A percentile compares a stretch with the other conserved stretches of the same genome.
These are phyloP conservation scores for Netelia fuscicornis DNA, from an alignment of 2,888 invertebrate species.

Conservation along the genomic window DNA sequence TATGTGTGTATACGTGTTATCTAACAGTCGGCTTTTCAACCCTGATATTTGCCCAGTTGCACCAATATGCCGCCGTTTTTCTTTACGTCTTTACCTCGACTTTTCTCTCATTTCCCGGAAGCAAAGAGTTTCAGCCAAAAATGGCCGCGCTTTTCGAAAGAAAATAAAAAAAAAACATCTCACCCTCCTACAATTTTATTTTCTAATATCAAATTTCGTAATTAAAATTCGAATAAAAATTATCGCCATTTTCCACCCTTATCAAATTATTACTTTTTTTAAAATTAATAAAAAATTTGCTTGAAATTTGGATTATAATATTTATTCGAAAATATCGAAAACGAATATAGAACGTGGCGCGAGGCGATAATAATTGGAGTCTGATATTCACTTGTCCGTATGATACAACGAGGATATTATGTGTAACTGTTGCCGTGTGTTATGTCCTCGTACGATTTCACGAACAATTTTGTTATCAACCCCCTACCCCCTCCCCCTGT, in stretches of 20 bases:
- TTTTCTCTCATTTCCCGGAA: slow-evolving; percentile 46
- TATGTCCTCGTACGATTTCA: slow-evolving; percentile 40
- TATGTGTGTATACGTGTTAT: slow-evolving; percentile 49
- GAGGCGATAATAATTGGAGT: slow-evolving; percentile 45
- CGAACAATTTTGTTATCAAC: slow-evolving; percentile 58
- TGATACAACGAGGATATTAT: slow-evolving; percentile 16
- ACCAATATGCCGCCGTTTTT: slow-evolving; percentile 66
- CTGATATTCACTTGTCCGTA: slow-evolving; percentile 17
- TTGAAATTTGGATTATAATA: slow-evolving; percentile 44
- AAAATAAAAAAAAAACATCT: neutral
- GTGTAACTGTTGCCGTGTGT: neutral
- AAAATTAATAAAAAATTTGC: neutral
- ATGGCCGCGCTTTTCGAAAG: neutral
- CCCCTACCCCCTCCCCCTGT: neutral
- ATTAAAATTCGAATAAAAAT: too few relatives aligned
- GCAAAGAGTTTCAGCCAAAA: slow-evolving; percentile 2
- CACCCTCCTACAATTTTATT: neutral
- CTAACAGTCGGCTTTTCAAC: slow-evolving; percentile 45
- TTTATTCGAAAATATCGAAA: neutral
- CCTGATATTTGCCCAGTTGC: slow-evolving; percentile 70
- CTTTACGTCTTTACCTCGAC: slow-evolving; percentile 24
- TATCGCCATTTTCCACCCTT: too few relatives aligned
- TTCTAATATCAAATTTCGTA: neutral
- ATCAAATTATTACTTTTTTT: neutral
- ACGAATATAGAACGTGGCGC: slow-evolving; percentile 13